Evolutionary conservation across 2,888 invertebrate genomes (phyloP).

Genomic region (Dascillus cervinus): DNA sequence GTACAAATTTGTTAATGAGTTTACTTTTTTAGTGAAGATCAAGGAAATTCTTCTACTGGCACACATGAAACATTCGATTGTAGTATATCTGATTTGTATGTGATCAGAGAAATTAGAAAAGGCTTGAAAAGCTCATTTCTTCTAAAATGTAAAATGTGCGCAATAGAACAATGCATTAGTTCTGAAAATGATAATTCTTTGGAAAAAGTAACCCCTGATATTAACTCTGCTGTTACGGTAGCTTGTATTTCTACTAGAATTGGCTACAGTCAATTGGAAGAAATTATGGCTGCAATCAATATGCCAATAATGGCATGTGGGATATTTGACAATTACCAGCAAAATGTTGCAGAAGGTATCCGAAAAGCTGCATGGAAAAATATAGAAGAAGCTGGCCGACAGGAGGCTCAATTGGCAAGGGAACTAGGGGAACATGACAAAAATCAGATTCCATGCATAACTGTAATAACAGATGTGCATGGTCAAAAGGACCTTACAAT

Average conservation of each 20-base stretch:
- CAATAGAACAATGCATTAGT: not conserved
- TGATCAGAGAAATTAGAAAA: conserved; percentile 2
- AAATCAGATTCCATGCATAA: not conserved
- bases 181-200: not conserved
- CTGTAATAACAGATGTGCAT: too few species aligned
- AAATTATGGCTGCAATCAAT: conserved; percentile 4
- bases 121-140: conserved; percentile 1
- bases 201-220: not conserved
- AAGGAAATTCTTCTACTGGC: too few species aligned
- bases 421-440: conserved; percentile 1
- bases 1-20: too few species aligned
- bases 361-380: not conserved
- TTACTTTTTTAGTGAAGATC: too few species aligned
- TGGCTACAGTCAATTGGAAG: conserved; percentile 5
- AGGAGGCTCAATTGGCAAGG: conserved; percentile 4
- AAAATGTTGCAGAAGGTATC: not conserved
- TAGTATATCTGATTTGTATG: conserved; percentile 1
- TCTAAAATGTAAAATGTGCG: conserved; percentile 7
- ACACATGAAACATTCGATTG: conserved; percentile 2
- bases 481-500: conserved; percentile 4
- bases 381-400: conserved; percentile 4
- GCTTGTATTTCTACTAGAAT: conserved; percentile 2
- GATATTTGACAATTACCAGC: conserved; percentile 1
- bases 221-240: conserved; percentile 2
- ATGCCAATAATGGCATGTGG: conserved; percentile 2